phyloP scores from a whole-genome alignment of 92 coral and sea anemone species.

The Epizoanthus scotinus region DNA sequence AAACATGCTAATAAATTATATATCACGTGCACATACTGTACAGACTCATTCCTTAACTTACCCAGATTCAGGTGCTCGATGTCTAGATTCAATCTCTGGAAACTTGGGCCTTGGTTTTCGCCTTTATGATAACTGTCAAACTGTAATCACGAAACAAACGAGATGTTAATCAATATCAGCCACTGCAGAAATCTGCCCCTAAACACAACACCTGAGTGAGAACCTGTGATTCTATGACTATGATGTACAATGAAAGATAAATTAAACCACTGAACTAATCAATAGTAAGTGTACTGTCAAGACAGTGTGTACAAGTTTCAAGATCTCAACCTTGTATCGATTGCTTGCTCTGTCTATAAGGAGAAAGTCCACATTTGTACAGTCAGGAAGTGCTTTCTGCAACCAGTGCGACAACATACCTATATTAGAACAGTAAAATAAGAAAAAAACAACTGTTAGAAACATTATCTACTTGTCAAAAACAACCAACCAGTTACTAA shows the following conservation, averaged over 20 bases:
- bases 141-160: slow-evolving; percentile 40
- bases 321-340: slow-evolving; percentile 81
- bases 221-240: too few species aligned
- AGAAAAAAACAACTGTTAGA: not conserved
- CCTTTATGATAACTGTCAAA: slow-evolving; percentile 90
- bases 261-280: too few species aligned
- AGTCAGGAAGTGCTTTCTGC: slow-evolving; percentile 74
- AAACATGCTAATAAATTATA: too few species aligned
- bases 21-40: too few species aligned
- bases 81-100: slow-evolving; percentile 82
- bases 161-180: too few species aligned
- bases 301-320: too few species aligned
- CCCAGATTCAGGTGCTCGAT: slow-evolving; percentile 93
- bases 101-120: slow-evolving; percentile 86
- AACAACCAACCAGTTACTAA: too few species aligned
- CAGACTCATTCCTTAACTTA: slow-evolving; percentile 39
- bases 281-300: too few species aligned
- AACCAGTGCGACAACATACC: slow-evolving; percentile 98
- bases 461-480: too few species aligned
- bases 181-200: too few species aligned
- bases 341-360: slow-evolving; percentile 94
- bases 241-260: too few species aligned
- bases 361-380: slow-evolving; percentile 77
- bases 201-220: too few species aligned
- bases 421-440: slow-evolving; percentile 11